Evolutionary conservation across 2,113 vertebrate species (phyloP).

Genomic region (Aleadryas rufinucha): DNA sequence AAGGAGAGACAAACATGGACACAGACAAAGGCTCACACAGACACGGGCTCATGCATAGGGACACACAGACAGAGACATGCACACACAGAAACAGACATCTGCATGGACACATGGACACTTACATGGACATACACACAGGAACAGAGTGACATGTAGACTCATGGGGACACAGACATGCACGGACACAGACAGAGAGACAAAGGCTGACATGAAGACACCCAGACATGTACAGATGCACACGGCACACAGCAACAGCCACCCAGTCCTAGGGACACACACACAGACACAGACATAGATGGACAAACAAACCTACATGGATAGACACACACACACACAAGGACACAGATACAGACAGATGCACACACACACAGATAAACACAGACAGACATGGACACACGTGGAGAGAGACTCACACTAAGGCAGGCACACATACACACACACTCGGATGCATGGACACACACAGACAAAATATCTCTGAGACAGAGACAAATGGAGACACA

Average conservation of each 20-base stretch:
- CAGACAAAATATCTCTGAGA: no score
- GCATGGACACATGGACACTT: no score
- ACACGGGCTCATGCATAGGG: neutral
- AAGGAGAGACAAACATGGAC: neutral
- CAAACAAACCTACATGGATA: neutral
- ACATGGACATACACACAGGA: neutral
- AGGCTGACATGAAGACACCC: neutral
- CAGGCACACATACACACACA: neutral
- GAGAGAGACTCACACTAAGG: neutral
- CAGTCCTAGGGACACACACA: neutral
- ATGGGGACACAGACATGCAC: no score
- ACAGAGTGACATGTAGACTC: neutral
- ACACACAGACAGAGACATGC: no score
- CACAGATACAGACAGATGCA: neutral
- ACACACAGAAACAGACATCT: neutral
- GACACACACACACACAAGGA: neutral
- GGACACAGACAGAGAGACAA: no score
- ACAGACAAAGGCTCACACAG: no score
- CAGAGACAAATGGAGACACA: no score
- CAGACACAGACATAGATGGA: neutral
- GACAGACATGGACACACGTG: neutral
- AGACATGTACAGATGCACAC: neutral
- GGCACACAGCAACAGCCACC: neutral
- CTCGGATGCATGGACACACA: no score
- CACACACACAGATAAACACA: neutral